These are phyloP conservation scores for Drosophila hawaiiensis DNA, from an alignment of 2,888 invertebrate species.

Conservation along the genomic window DNA sequence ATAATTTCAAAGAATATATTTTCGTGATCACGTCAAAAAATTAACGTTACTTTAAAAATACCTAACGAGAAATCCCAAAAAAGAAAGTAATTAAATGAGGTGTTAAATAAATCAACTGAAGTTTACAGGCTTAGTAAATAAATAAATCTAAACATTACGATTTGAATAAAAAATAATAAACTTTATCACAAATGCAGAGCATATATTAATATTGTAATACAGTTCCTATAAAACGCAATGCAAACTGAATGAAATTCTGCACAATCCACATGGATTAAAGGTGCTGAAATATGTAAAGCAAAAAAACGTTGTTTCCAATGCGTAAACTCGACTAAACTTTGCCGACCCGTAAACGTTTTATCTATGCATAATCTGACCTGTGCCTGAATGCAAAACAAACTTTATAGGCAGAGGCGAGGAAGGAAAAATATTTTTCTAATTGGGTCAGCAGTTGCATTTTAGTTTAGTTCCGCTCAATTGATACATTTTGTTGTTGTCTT, in stretches of 20 bases:
- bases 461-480: constrained; percentile 48
- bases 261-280: constrained; percentile 47
- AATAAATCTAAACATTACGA: neutral
- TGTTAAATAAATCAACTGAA: constrained; percentile 29
- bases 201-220: constrained; percentile 27
- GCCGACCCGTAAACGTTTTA: constrained; percentile 45
- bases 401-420: neutral
- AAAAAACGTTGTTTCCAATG: constrained; percentile 32
- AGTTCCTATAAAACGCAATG: constrained; percentile 29
- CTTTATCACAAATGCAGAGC: neutral
- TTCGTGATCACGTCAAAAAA: neutral
- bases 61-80: neutral
- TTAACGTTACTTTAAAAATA: neutral
- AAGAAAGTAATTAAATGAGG: constrained; percentile 2
- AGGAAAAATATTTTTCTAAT: constrained; percentile 35
- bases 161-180: neutral
- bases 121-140: constrained; percentile 18
- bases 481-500: constrained; percentile 28
- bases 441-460: constrained; percentile 50
- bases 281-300: constrained; percentile 43
- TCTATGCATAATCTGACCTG: constrained; percentile 68
- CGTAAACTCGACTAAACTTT: constrained; percentile 21
- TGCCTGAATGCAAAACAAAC: constrained; percentile 11
- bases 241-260: constrained; percentile 22
- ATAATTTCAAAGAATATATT: neutral